Conservation (phyloP, 2,113 vertebrate species). For the Erythrolamprus reginae region DNA sequence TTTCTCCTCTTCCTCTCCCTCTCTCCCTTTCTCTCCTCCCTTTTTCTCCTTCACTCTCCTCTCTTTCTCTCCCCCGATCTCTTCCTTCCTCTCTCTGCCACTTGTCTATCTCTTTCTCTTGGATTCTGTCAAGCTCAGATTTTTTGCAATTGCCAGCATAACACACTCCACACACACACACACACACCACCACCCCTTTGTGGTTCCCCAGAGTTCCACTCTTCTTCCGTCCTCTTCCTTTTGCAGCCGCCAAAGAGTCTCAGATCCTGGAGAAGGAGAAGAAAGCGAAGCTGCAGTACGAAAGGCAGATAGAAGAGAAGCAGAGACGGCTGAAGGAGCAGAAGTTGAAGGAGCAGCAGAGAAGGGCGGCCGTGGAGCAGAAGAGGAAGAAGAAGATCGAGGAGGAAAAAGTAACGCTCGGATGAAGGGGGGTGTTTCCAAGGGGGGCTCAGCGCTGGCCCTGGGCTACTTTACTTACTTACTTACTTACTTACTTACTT, state of each 20-base stretch:
- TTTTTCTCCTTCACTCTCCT: too few species aligned
- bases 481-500: too few species aligned
- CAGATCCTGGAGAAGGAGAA: conserved; percentile 89
- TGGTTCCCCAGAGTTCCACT: background rate
- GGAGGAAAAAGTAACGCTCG: conserved; percentile 81
- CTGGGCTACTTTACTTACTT: too few species aligned
- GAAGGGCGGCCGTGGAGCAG: conserved; percentile 84
- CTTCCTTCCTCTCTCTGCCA: too few species aligned
- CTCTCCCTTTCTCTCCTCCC: too few species aligned
- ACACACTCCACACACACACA: too few species aligned
- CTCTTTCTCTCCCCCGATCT: background rate
- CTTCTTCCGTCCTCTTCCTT: background rate
- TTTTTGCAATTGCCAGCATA: background rate
- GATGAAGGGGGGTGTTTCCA: background rate
- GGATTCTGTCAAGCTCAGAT: background rate
- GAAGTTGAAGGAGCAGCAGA: conserved; percentile 85
- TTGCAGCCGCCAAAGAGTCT: conserved; percentile 79
- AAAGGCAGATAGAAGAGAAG: conserved; percentile 88
- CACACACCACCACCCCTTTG: background rate
- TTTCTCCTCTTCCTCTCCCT: background rate
- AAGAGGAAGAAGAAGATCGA: conserved; percentile 88
- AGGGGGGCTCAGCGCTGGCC: background rate
- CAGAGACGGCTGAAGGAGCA: conserved; percentile 85
- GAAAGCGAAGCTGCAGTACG: conserved; percentile 85
- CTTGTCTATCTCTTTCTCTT: background rate